Evolutionary conservation across 2,113 vertebrate species (phyloP).

Genomic region (Mormoops blainvillei): DNA sequence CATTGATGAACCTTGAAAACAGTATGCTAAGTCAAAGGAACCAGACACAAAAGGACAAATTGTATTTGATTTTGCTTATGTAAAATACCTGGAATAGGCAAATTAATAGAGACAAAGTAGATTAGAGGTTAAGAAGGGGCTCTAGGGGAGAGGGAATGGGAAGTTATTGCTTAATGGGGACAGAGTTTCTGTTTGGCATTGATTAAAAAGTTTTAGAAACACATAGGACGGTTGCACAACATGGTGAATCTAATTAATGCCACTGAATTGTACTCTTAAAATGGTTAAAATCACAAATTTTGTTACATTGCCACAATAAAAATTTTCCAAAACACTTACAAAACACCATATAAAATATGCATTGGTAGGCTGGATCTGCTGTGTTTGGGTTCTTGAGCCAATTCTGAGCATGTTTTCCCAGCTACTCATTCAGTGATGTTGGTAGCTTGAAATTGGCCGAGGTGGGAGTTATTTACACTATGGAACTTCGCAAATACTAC

Average conservation of each 20-base stretch:
- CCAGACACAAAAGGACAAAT: neutral
- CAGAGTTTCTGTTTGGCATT: conserved; percentile 29
- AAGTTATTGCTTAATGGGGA: neutral
- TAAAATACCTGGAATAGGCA: neutral
- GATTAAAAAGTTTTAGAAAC: conserved; percentile 14
- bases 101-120: conserved; percentile 4
- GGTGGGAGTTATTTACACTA: neutral
- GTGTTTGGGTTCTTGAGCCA: neutral
- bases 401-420: neutral
- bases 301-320: neutral
- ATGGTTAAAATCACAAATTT: conserved; percentile 14
- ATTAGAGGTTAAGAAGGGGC: neutral
- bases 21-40: neutral
- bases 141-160: neutral
- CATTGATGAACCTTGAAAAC: neutral
- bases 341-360: neutral
- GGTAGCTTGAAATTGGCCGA: neutral
- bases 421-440: neutral
- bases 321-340: neutral
- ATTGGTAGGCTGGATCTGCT: neutral
- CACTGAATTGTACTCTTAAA: neutral
- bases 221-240: neutral
- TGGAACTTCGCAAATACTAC: neutral
- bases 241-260: neutral
- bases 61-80: neutral